Evolutionary conservation across 2,797 vertebrate species (phyloP), one percentile per base, ranked within the genome.

Genomic region (Propithecus deckenii): DNA sequence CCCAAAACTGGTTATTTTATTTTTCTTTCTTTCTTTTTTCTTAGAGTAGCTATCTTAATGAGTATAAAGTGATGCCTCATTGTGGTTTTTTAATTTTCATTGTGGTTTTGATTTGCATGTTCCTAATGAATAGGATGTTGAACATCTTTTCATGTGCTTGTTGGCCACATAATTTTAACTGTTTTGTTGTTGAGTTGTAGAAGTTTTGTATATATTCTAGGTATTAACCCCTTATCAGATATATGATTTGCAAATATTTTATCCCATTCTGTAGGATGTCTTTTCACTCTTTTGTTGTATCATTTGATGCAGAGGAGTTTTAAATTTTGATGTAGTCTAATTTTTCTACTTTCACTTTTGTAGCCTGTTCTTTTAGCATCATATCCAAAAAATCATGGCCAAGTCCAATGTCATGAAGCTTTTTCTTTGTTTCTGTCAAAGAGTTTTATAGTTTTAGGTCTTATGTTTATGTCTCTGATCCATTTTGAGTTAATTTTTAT

Each of bases 171-270:
- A 52, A 65, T 72, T 69, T 84, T 55, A 78, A 50, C 18, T 65
- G 5, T 71, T 12, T 72, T 69, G 46, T 83, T 85, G 43, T 30
- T 55, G 88, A 86, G 30, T 74, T 78, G 20, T 15, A 52, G 32
- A 32, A 86, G 18, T 71, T 91, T 25, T 87, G 50, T 88, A n/a
- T 57, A 59, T 86, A 78, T 65, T 91, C 59, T 84, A 23, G 30
- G 50, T 83, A 59, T 75, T 67, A 95, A 86, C 17, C 28, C 1
- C 17, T 41, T 75, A 23, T 57, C 41, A 81, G 25, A 67, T 75
- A 92, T 11, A 63, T 86, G 30, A 79, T 79, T 61, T 95, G 71
- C 23, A 92, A 76, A 91, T 65, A 74, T 87, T 95, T 95, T 80
- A 41, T 67, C 7, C 38, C 72, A 57, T 92, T 92, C 15, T 17